These are phyloP conservation scores for Pseudachorutes palmiensis DNA, from an alignment of 1,140 invertebrate genomes.

Conservation along the genomic window DNA sequence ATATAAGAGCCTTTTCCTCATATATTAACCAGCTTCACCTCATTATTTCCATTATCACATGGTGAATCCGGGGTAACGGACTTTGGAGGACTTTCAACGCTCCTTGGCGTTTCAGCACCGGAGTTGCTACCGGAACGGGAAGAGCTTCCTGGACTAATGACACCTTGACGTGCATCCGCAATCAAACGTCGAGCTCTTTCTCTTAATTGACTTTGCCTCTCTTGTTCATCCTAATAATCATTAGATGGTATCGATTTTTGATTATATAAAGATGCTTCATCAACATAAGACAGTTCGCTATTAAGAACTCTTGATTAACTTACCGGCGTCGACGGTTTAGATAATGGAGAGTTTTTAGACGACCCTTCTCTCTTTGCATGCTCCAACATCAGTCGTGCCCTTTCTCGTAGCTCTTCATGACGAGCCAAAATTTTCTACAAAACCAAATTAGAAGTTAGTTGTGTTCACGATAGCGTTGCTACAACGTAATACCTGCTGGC, in stretches of 20 bases:
- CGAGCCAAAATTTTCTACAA: constrained; percentile 56
- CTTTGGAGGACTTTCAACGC: constrained; percentile 29
- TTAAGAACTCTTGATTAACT: constrained; percentile 14
- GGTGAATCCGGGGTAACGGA: constrained; percentile 23
- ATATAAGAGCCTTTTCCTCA: not conserved
- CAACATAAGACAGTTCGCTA: not conserved
- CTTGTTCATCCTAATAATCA: constrained; percentile 58
- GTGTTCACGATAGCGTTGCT: too few relatives aligned
- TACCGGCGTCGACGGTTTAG: constrained; percentile 36
- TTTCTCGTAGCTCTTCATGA: constrained; percentile 77
- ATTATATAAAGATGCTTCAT: not conserved
- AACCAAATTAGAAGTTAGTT: too few relatives aligned
- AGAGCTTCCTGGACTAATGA: constrained; percentile 42
- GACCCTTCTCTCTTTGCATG: constrained; percentile 59
- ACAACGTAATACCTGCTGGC: constrained; percentile 33
- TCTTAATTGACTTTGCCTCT: constrained; percentile 70
- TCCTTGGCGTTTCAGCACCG: constrained; percentile 30
- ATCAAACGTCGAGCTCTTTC: constrained; percentile 82
- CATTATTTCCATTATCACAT: constrained; percentile 38
- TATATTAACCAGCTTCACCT: too few relatives aligned
- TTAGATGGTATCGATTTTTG: not conserved
- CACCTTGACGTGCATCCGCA: constrained; percentile 69
- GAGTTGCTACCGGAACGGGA: constrained; percentile 36
- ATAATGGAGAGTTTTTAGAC: constrained; percentile 44
- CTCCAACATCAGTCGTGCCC: constrained; percentile 80